A percentile compares a stretch with the other conserved stretches of the same genome.
These are phyloP conservation scores for Sparus aurata DNA, from an alignment of 2,797 vertebrate genomes.

Conservation along the genomic window DNA sequence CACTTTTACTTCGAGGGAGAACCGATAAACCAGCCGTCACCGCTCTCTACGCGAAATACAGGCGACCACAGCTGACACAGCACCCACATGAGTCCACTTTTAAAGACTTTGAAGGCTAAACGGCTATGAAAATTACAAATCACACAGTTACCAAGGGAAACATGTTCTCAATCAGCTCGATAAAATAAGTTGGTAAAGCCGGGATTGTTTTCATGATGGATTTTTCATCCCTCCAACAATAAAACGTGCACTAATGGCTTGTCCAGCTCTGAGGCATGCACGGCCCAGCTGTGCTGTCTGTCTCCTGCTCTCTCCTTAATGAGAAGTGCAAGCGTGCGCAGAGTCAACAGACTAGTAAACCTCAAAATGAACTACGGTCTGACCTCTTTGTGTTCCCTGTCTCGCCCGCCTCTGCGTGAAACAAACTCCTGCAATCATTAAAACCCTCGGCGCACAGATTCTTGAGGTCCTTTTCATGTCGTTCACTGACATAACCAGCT, in stretches of 20 bases:
- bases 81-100: conserved; percentile 22
- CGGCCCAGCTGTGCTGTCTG: conserved; percentile 56
- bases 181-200: conserved; percentile 36
- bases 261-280: conserved; percentile 46
- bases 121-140: conserved; percentile 31
- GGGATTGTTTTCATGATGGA: conserved; percentile 32
- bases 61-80: conserved; percentile 22
- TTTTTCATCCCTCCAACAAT: conserved; percentile 43
- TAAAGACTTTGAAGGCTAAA: conserved; percentile 28
- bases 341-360: conserved; percentile 71
- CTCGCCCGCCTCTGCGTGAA: conserved; percentile 34
- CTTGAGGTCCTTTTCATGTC: conserved; percentile 61
- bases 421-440: conserved; percentile 55
- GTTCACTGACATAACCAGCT: conserved; percentile 27
- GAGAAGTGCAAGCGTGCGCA: conserved; percentile 53
- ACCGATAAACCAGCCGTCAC: conserved; percentile 10
- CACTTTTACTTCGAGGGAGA: conserved; percentile 29
- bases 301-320: conserved; percentile 53
- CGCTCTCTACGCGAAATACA: conserved; percentile 14
- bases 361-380: conserved; percentile 64
- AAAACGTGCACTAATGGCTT: conserved; percentile 45
- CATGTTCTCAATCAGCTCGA: conserved; percentile 42
- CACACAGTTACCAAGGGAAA: conserved; percentile 26
- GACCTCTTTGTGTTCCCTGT: conserved; percentile 52
- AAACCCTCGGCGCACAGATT: conserved; percentile 44